Conservation (phyloP, 2,797 vertebrate genomes). For the Argya squamiceps region DNA sequence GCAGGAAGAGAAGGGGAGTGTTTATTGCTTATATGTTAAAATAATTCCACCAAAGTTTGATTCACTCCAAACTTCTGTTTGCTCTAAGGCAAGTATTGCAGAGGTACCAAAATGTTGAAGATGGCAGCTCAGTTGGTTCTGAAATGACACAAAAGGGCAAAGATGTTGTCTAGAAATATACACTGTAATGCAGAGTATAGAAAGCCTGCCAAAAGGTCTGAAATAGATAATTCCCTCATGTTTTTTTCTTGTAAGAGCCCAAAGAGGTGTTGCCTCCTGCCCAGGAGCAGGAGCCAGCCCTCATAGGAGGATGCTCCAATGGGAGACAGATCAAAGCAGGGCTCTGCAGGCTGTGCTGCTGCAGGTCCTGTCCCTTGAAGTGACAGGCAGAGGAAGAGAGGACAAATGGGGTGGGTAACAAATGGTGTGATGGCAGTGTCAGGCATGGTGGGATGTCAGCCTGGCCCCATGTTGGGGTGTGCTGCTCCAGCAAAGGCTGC, state of each 20-base stretch:
- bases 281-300: slow-evolving; percentile 29
- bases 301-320: slow-evolving; percentile 5
- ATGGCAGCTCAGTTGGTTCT: background rate
- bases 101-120: background rate
- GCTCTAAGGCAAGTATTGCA: background rate
- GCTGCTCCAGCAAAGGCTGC: background rate
- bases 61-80: background rate
- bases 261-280: slow-evolving; percentile 27
- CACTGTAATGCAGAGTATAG: background rate
- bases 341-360: background rate
- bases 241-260: slow-evolving; percentile 28
- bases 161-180: background rate
- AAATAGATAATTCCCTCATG: background rate
- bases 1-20: background rate
- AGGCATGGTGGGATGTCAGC: background rate
- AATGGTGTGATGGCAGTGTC: background rate
- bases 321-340: slow-evolving; percentile 16
- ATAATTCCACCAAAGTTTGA: background rate
- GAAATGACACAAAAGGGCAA: slow-evolving; percentile 55
- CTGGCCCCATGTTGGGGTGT: background rate
- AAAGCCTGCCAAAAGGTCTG: background rate
- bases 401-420: background rate
- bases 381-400: background rate
- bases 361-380: slow-evolving; percentile 35
- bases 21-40: background rate